Conservation (phyloP, 1,140 invertebrate species). For the Drosophila kohkoa region DNA sequence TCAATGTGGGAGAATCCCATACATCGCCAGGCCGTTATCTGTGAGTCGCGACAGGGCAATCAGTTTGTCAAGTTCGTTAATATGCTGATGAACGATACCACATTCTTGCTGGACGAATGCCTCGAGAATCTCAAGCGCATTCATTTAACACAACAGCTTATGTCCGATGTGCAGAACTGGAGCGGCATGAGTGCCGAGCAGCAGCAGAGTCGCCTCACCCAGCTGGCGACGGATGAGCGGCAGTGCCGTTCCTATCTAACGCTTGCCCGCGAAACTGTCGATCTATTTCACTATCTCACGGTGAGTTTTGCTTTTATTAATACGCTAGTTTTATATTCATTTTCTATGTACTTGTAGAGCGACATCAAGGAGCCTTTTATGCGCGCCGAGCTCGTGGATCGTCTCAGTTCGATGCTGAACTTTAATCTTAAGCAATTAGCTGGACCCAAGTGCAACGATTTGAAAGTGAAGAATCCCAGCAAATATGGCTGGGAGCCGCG, state of each 20-base stretch:
- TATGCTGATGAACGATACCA: conserved; percentile 99
- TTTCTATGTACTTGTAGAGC: conserved; percentile 46
- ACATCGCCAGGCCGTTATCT: conserved; percentile 90
- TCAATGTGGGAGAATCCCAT: conserved; percentile 91
- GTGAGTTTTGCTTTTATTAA: conserved; percentile 79
- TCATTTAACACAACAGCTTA: conserved; percentile 95
- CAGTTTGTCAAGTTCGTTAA: conserved; percentile 99
- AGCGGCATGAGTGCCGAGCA: conserved; percentile 88
- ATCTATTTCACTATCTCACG: conserved; percentile 99
- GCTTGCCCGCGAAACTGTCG: conserved; percentile 97
- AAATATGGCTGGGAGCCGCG: conserved; percentile 99
- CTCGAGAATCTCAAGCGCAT: conserved; percentile 97
- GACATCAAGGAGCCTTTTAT: conserved; percentile 98
- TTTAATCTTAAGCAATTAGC: conserved; percentile 99
- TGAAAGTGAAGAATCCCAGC: conserved; percentile 97
- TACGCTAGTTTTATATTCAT: neutral
- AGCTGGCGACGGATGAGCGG: conserved; percentile 95
- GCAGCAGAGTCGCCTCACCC: conserved; percentile 91
- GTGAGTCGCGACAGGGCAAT: conserved; percentile 93
- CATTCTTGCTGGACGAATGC: conserved; percentile 98
- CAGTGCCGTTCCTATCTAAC: conserved; percentile 98
- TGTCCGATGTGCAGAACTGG: conserved; percentile 90
- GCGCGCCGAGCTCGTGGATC: conserved; percentile 94
- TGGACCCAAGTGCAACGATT: conserved; percentile 98
- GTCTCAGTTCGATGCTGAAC: conserved; percentile 98